These are phyloP conservation scores for Menura novaehollandiae DNA, from an alignment of 2,113 vertebrate genomes.

Conservation along the genomic window DNA sequence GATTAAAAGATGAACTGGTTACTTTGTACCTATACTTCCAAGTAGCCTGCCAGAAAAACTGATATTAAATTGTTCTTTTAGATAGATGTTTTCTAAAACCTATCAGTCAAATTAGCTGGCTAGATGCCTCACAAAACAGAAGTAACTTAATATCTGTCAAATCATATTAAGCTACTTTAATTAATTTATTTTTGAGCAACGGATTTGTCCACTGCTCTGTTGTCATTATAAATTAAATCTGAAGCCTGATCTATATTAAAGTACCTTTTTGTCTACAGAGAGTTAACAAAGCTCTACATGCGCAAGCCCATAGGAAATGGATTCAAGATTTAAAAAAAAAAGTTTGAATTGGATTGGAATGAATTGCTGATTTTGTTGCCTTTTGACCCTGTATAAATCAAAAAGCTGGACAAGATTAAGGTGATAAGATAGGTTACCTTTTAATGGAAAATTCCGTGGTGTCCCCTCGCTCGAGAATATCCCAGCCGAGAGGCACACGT, in stretches of 20 bases:
- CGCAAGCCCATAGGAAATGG: neutral
- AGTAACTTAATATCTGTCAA: neutral
- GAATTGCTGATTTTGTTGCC: too few relatives aligned
- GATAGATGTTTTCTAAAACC: neutral
- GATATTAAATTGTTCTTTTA: neutral
- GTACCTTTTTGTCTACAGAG: neutral
- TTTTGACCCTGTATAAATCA: too few relatives aligned
- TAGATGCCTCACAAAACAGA: neutral
- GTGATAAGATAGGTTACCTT: too few relatives aligned
- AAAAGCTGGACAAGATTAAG: too few relatives aligned
- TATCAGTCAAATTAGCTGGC: neutral
- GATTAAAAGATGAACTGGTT: neutral
- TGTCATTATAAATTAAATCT: neutral
- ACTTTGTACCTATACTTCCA: neutral
- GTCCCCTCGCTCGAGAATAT: too few relatives aligned
- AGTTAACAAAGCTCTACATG: neutral
- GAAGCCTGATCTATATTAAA: neutral
- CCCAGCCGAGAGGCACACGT: too few relatives aligned
- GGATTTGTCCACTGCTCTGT: neutral
- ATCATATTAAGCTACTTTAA: neutral
- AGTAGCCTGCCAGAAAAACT: neutral
- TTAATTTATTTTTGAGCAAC: neutral
- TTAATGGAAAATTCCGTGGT: too few relatives aligned
- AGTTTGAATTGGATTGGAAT: neutral
- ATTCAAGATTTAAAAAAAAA: neutral